Evolutionary conservation across 2,888 invertebrate genomes (phyloP), one percentile per base, ranked within the genome.

Genomic region (Eupithecia centaureata): DNA sequence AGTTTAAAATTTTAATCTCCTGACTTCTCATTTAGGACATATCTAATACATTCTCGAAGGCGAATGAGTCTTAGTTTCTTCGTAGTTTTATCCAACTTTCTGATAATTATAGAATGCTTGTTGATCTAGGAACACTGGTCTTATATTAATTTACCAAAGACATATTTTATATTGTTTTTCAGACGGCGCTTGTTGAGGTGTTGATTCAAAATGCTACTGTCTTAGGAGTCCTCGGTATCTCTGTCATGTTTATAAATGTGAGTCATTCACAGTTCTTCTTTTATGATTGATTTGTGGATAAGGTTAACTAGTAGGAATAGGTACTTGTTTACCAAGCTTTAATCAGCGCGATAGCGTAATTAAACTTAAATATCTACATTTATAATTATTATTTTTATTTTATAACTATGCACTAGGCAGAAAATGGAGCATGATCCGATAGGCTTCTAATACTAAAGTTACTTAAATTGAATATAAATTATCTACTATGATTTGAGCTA

Each of bases 241-340:
- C 93, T 0, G 91, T 93, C 12, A 90, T 92, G 88, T 92, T 92
- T 75, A 90, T 92, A 60, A 86, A 89, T 79, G 93, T 61, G 51
- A 65, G 57, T 65, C 12, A 1, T 13, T 52, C n/a, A 13, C 13
- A 18, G 65, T n/a, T 22, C 2, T 47, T 0, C 12, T 42, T n/a
- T 18, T 35, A 38, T 7, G 15, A 7, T 7, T 3, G 7, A 35
- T 15, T 8, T 30, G 30, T 38, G n/a, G 38, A n/a, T 38, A 38
- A 15, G 35, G 13, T 33, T 13, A 5, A 15, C 35, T 15, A 1
- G n/a, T 5, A 7, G 1, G n/a, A n/a, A n/a, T n/a, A n/a, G n/a
- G n/a, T n/a, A n/a, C n/a, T n/a, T n/a, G n/a, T 38, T n/a, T 38
- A 35, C 35, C 5, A 35, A 35, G 38, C 7, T n/a, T n/a, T 7